A percentile compares a stretch with the other conserved stretches of the same genome.
phyloP scores from a whole-genome alignment of 2,113 vertebrate species.

The Peromyscus polionotus region DNA sequence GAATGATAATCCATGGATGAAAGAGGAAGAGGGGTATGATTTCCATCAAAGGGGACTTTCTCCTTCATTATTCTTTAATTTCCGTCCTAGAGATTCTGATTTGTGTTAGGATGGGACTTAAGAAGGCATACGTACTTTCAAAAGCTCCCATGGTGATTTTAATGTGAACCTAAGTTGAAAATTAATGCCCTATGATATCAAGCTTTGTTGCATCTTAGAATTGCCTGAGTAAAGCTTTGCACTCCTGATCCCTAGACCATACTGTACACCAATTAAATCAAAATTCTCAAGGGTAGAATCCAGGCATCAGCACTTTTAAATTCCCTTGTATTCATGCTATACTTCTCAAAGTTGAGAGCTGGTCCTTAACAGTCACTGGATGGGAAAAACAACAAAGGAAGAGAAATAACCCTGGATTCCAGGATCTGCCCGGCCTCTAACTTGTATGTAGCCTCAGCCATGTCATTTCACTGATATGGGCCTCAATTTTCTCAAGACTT shows the following conservation, averaged over 20 bases:
- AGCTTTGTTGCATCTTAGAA: not conserved
- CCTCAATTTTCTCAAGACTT: not conserved
- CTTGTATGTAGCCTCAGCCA: not conserved
- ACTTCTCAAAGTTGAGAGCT: not conserved
- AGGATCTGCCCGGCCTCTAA: not conserved
- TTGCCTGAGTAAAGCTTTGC: not conserved
- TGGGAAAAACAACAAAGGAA: not conserved
- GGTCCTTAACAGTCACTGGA: not conserved
- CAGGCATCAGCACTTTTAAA: not conserved
- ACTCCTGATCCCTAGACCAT: not conserved
- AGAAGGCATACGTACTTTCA: not conserved
- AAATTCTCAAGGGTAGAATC: not conserved
- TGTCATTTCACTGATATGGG: not conserved
- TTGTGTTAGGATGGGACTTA: not conserved
- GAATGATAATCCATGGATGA: not conserved
- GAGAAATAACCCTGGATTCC: not conserved
- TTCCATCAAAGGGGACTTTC: not conserved
- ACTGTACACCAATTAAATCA: slow-evolving; percentile 1
- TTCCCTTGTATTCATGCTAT: not conserved
- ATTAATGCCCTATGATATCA: not conserved
- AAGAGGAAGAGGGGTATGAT: not conserved
- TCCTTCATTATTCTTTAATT: not conserved
- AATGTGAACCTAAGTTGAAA: not conserved
- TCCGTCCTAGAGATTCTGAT: slow-evolving; percentile 19
- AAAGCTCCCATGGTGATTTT: not conserved